Evolutionary conservation across 2,113 vertebrate genomes (phyloP), one percentile per base, ranked within the genome.

Genomic region (Xenopus tropicalis): DNA sequence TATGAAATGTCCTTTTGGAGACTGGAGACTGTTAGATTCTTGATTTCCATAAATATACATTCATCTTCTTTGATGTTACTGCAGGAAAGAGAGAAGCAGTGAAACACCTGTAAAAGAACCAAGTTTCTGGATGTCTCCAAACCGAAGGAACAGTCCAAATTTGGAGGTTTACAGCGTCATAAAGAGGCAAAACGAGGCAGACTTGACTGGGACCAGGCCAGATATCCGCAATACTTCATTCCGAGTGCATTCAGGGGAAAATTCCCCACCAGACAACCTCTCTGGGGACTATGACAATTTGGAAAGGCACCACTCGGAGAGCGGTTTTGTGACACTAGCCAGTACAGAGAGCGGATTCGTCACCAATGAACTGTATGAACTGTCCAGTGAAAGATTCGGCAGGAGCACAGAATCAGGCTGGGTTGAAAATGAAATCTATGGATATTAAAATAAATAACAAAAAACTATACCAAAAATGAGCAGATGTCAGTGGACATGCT

Each of bases 391-490:
- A 70, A 76, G 11, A 8, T 79, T 70, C 10, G 82, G 78, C 70
- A 84, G 76, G 72, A 84, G 83, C 86, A 69, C 82, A 66, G 91
- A 93, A 63, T 87, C 91, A 0, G 86, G 90, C 25, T 99, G 97
- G 96, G 96, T 97, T 61, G 97, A 99, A 77, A 99, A 99, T 57
- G 97, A 98, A 82, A 98, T 99, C 77, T 99, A 99, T 58, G 93
- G 93, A 65, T 98, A 88, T 66, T 93, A 72, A 83, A 65, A 52
- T 10, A 66, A 61, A 3, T n/a, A 37, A 37, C 0, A 19, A 25
- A 22, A 23, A 43, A 8, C 64, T 42, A 24, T 61, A 7, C 9
- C 19, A 14, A 57, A n/a, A 43, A 11, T n/a, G 14, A 57, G 19
- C 9, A 20, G 54, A 57, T 21, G 17, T 19, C 19, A 57, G 20